Evolutionary conservation across 1,140 invertebrate species (phyloP), one percentile per base, ranked within the genome.

Genomic region (Ceratosolen solmsi): DNA sequence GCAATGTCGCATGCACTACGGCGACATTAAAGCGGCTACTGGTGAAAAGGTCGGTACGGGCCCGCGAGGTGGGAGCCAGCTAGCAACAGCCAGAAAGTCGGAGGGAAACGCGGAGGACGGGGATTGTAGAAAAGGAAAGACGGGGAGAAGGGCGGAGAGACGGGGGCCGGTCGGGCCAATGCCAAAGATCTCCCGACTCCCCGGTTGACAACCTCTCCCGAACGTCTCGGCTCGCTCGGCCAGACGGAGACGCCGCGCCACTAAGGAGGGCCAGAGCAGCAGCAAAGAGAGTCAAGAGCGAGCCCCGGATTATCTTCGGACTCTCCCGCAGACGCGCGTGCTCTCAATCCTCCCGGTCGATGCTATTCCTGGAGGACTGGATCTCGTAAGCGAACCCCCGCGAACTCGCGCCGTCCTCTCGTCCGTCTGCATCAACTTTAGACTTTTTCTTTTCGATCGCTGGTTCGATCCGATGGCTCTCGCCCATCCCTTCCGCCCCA

Each of bases 161-260:
- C 68, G 4, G 25, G 5, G 22, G 25, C 8, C 76, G 65, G 73
- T 71, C 82, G 85, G 84, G 80, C 86, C 85, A 88, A 86, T 87
- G 85, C 85, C 87, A 88, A 87, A 89, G 86, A 83, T 78, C 46
- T 78, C 81, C 70, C 80, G 85, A 25, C 11, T 49, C 49, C 8
- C 20, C 83, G 86, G 87, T 88, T 87, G 86, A 88, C 87, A 89
- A 87, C 84, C 82, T 85, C 85, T 77, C 51, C 77, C 9, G 22
- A 25, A 54, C 56, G 36, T 30, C 36, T 30, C 20, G 41, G 49
- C 25, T 9, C 7, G 68, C 33, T 70, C 70, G 13, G 17, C n/a
- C 41, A 72, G 70, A 72, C 46, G 41, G 70, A 46, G 30, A 76
- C 56, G 73, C 58, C 15, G 41, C 60, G 17, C n/a, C 8, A 17